Conservation (phyloP, 2,888 invertebrate species). For the Tuta absoluta region DNA sequence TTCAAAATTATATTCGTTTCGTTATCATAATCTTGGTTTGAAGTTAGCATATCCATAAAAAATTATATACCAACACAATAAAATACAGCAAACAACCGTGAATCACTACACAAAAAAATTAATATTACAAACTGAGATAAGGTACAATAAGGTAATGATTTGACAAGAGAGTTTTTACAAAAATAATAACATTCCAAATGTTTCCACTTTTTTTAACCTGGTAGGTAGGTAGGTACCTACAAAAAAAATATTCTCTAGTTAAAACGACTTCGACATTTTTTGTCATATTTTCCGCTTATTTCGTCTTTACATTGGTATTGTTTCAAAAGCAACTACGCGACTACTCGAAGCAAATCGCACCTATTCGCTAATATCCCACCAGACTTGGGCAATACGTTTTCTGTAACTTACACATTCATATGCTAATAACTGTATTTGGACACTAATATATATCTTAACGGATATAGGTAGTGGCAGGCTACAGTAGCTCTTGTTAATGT, state of each 20-base stretch:
- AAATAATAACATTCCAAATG: too few relatives aligned
- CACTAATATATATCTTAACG: not conserved
- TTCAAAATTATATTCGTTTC: not conserved
- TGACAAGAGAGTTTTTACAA: too few relatives aligned
- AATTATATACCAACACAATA: conserved; percentile 1
- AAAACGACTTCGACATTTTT: not conserved
- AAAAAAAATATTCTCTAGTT: too few relatives aligned
- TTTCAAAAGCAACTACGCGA: not conserved
- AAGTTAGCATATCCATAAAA: conserved; percentile 12
- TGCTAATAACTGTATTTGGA: conserved; percentile 6
- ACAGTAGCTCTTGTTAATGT: too few relatives aligned
- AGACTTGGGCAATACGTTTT: conserved; percentile 37
- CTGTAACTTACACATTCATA: conserved; percentile 26
- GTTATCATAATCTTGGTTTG: not conserved
- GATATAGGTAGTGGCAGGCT: not conserved
- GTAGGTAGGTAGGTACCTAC: too few relatives aligned
- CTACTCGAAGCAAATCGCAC: conserved; percentile 17
- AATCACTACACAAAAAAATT: not conserved
- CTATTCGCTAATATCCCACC: conserved; percentile 39
- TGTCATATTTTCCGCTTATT: not conserved
- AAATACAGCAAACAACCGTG: not conserved
- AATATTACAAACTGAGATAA: not conserved
- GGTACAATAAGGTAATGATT: not conserved
- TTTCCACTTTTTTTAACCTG: too few relatives aligned
- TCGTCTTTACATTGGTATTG: not conserved